phyloP scores from a whole-genome alignment of 1,140 invertebrate species.

The Drosophila hydei region DNA sequence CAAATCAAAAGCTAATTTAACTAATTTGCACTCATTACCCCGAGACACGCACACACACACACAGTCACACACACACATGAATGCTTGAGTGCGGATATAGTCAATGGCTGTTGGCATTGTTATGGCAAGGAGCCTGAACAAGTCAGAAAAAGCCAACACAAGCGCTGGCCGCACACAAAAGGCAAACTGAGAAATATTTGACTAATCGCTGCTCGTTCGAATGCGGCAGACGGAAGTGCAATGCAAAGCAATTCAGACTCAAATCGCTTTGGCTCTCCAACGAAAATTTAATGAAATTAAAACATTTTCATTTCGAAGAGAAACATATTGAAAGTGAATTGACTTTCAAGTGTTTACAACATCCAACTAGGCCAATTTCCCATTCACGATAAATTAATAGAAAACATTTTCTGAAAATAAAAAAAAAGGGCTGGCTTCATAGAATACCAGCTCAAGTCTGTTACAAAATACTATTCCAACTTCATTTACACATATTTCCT shows the following conservation, averaged over 20 bases:
- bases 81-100: too few relatives aligned
- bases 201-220: slow-evolving; percentile 71
- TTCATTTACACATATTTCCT: too few relatives aligned
- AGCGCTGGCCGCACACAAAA: slow-evolving; percentile 17
- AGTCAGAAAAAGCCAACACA: neutral
- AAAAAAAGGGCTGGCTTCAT: too few relatives aligned
- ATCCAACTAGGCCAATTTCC: neutral
- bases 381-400: neutral
- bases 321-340: slow-evolving; percentile 11
- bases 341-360: slow-evolving; percentile 1
- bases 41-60: slow-evolving; percentile 37
- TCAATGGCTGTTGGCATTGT: slow-evolving; percentile 27
- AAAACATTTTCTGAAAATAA: too few relatives aligned
- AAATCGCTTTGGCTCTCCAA: neutral
- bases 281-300: slow-evolving; percentile 10
- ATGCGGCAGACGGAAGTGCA: slow-evolving; percentile 68
- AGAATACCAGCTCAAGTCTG: too few relatives aligned
- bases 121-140: slow-evolving; percentile 46
- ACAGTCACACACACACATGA: neutral
- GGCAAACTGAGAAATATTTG: slow-evolving; percentile 50
- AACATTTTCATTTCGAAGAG: neutral
- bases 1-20: slow-evolving; percentile 51
- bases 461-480: too few relatives aligned
- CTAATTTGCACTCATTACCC: slow-evolving; percentile 71
- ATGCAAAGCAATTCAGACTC: slow-evolving; percentile 8